Percentiles rank a stretch among this genome's conserved stretches.
phyloP scores from a whole-genome alignment of 2,113 vertebrate genomes.

The Rhynchomys soricoides region DNA sequence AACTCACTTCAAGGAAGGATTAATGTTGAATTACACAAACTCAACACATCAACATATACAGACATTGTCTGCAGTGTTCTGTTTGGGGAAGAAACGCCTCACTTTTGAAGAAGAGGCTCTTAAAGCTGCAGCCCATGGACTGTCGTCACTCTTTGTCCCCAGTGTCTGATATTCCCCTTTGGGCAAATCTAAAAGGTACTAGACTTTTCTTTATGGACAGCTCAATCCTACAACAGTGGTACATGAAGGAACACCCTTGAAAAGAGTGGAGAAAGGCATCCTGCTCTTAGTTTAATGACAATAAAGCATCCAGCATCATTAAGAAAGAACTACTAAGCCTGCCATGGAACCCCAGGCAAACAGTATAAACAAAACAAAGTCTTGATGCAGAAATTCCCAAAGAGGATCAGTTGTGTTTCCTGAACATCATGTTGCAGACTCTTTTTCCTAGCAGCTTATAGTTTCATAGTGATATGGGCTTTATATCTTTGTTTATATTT shows the following conservation, averaged over 20 bases:
- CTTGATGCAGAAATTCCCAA: neutral
- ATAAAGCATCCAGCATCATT: constrained; percentile 52
- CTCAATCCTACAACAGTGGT: neutral
- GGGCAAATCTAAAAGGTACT: neutral
- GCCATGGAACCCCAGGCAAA: neutral
- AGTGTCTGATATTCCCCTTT: neutral
- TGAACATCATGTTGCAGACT: neutral
- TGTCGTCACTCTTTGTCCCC: neutral
- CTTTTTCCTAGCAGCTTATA: neutral
- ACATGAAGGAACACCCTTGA: constrained; percentile 54
- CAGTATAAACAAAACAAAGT: neutral
- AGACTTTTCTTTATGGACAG: neutral
- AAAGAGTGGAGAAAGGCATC: constrained; percentile 51
- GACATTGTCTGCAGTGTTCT: neutral
- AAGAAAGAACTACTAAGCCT: neutral
- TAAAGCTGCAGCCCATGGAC: neutral
- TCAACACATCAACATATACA: neutral
- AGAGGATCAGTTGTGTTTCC: neutral
- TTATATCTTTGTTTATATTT: neutral
- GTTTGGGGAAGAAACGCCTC: neutral
- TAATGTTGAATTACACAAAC: neutral
- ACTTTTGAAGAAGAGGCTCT: neutral
- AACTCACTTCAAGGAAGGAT: neutral
- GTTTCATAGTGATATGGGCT: neutral
- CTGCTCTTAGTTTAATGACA: constrained; percentile 15